Conservation (phyloP, 1,140 invertebrate genomes). For the Formica selysi region DNA sequence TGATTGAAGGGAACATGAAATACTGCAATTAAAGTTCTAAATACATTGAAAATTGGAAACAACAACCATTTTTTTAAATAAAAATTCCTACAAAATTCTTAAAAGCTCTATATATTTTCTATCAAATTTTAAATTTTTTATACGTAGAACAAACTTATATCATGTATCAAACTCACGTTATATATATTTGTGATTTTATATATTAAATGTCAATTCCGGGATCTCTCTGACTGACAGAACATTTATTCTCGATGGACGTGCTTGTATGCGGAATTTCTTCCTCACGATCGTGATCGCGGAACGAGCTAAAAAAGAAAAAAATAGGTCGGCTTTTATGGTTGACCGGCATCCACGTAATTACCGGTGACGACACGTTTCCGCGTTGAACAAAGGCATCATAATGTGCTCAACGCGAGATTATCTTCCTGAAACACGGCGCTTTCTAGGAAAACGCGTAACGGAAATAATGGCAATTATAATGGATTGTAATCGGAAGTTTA, state of each 20-base stretch:
- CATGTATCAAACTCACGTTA: not conserved
- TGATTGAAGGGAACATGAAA: not conserved
- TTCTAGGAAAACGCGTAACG: slow-evolving; percentile 68
- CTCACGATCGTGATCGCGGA: not conserved
- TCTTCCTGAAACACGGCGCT: slow-evolving; percentile 32
- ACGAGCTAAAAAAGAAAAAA: slow-evolving; percentile 49
- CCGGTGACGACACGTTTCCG: slow-evolving; percentile 71
- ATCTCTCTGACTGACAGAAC: slow-evolving; percentile 1
- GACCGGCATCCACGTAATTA: slow-evolving; percentile 70
- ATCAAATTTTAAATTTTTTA: not conserved
- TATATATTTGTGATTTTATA: not conserved
- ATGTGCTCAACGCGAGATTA: slow-evolving; percentile 17
- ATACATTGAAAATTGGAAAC: not conserved
- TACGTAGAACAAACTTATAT: not conserved
- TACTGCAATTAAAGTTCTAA: not conserved
- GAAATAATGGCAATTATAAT: slow-evolving; percentile 61
- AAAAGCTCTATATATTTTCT: not conserved
- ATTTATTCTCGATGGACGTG: slow-evolving; percentile 42
- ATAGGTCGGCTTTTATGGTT: slow-evolving; percentile 68
- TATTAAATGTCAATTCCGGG: not conserved
- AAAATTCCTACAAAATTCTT: not conserved
- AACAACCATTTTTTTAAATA: not conserved
- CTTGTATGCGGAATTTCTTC: slow-evolving; percentile 56
- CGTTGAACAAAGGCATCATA: slow-evolving; percentile 50
- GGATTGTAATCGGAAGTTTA: slow-evolving; percentile 45